Percentiles rank a stretch among this genome's conserved stretches.
Evolutionary conservation across 2,113 vertebrate genomes (phyloP).

Genomic region (Cyanoramphus novaezelandiae): DNA sequence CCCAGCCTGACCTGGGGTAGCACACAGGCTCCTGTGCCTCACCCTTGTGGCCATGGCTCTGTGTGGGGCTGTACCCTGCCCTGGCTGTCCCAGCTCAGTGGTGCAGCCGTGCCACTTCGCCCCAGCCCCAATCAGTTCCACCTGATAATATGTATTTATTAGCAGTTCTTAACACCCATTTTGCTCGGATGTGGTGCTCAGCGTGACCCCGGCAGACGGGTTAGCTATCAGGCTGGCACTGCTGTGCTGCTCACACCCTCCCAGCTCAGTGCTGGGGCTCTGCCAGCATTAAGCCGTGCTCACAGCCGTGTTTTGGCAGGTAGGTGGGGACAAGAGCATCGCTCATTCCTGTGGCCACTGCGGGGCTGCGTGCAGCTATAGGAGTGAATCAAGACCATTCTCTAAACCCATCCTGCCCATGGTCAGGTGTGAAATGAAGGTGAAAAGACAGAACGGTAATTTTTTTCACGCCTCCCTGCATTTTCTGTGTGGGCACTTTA

Average conservation of each 20-base stretch:
- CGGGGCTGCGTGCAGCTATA: not conserved
- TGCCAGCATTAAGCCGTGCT: not conserved
- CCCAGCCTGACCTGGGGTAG: not conserved
- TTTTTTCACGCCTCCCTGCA: not conserved
- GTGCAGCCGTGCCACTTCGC: accelerated
- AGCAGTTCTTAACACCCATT: not conserved
- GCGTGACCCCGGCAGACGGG: not conserved
- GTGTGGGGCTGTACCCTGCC: accelerated
- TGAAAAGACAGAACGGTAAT: not conserved
- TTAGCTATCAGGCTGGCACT: conserved; percentile 14
- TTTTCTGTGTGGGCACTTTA: not conserved
- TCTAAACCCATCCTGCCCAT: not conserved
- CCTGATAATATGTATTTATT: conserved; percentile 12
- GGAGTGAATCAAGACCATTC: not conserved
- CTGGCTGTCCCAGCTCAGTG: not conserved
- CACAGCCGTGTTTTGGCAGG: not conserved
- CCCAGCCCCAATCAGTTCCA: not conserved
- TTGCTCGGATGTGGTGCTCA: not conserved
- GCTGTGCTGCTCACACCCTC: not conserved
- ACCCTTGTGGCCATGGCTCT: accelerated
- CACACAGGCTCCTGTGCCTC: not conserved
- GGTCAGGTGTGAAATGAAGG: not conserved
- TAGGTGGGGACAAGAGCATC: not conserved
- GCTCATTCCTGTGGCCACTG: accelerated
- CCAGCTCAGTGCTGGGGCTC: not conserved